Base-by-base conservation (phyloP, 2,113 vertebrate species). In the Hippocampus zosterae region DNA sequence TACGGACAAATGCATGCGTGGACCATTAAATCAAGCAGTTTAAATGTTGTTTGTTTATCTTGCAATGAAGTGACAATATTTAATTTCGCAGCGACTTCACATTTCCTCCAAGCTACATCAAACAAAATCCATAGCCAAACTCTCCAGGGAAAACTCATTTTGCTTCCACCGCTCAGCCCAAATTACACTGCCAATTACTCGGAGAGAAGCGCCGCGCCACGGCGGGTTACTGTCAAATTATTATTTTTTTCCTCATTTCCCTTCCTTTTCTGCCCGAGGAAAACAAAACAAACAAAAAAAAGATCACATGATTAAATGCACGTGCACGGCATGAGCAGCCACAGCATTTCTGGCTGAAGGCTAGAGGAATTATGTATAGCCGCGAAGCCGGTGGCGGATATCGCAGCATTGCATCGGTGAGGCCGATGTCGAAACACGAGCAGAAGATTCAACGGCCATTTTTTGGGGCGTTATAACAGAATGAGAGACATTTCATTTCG, bases 61-160 rank as follows among this genome's bases (percentile, higher is more conserved):
- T 33, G 27, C 27, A 27, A 29, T 29, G 27, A 60, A 18, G 57
- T 60, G 21, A 55, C 61, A 65, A 65, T 27, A 65, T 65, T 65
- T 27, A 42, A 15, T 25, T 67, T 71, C 55, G 29, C 60, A 27
- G 64, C 25, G 18, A 21, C 23, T 66, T 55, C n/a, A 55, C 27
- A 18, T 76, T 68, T 59, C 57, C 21, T 62, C 69, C 81, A 73
- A 84, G 72, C 59, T 68, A 53, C 77, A 75, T 70, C 60, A 85
- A 76, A 84, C 69, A 67, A 44, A 63, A 68, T 44, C 70, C 57
- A 61, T 64, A 27, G 57, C 57, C 48, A 19, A 63, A 81, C 66
- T 81, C 78, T 85, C 67, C 37, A 29, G 68, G 78, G 80, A 66
- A 82, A 80, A 79, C 77, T 80, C 12, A 88, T 85, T 88, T 87